Conservation (phyloP, 2,113 vertebrate genomes). For the western clawed frog (Xenopus tropicalis) region UCB_Xtro_10.0 CM004446.2:73210001-73210500, state of each 20-base stretch:
- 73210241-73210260: conserved; percentile 92
- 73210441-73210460: conserved; percentile 67
- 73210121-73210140: conserved; percentile 90
- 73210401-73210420: too few species aligned
- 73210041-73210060: not conserved
- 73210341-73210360: too few species aligned
- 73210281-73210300: conserved; percentile 99
- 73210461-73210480: conserved; percentile 97
- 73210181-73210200: conserved; percentile 93
- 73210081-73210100: conserved; percentile 96
- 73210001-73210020: too few species aligned
- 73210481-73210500: conserved; percentile 99
- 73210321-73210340: too few species aligned
- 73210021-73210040: too few species aligned
- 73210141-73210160: conserved; percentile 94
- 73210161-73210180: conserved; percentile 99
- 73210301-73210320: conserved; percentile 12
- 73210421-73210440: too few species aligned
- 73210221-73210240: conserved; percentile 97
- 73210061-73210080: conserved; percentile 75
- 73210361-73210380: too few species aligned
- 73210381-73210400: too few species aligned
- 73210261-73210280: conserved; percentile 95
- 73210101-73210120: conserved; percentile 92
- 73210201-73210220: conserved; percentile 91